Evolutionary conservation across 1,140 invertebrate genomes (phyloP).

Genomic region (Teleogryllus occipitalis): DNA sequence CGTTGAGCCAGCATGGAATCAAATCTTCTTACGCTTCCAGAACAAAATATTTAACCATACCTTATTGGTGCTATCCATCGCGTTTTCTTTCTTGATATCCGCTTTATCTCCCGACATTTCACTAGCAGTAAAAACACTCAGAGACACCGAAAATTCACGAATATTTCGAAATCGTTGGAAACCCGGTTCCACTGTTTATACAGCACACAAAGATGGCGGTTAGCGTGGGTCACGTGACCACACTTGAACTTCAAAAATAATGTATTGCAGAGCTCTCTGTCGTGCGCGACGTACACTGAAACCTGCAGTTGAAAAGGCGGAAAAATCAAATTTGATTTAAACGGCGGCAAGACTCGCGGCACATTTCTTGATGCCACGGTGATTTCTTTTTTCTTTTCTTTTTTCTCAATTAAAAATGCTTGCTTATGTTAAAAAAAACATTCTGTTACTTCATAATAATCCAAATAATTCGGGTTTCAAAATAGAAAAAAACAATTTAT

Average conservation of each 20-base stretch:
- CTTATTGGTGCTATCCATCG: constrained; percentile 39
- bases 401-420: too few species aligned
- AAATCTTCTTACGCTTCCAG: constrained; percentile 15
- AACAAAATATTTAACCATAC: constrained; percentile 31
- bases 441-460: too few species aligned
- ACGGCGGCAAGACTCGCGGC: too few species aligned
- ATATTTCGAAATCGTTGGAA: constrained; percentile 31
- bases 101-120: constrained; percentile 43
- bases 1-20: constrained; percentile 24
- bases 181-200: constrained; percentile 39
- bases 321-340: not conserved
- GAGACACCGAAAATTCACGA: constrained; percentile 33
- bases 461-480: too few species aligned
- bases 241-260: constrained; percentile 23
- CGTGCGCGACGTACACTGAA: not conserved
- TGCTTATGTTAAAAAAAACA: too few species aligned
- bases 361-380: too few species aligned
- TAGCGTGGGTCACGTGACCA: constrained; percentile 47
- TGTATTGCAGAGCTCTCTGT: not conserved
- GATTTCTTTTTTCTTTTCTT: too few species aligned
- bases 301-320: not conserved
- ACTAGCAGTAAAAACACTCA: constrained; percentile 36
- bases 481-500: too few species aligned
- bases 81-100: constrained; percentile 43
- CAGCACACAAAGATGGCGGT: constrained; percentile 45